These are phyloP conservation scores for Lypha dubia DNA, from an alignment of 2,888 invertebrate genomes.

Conservation along the genomic window DNA sequence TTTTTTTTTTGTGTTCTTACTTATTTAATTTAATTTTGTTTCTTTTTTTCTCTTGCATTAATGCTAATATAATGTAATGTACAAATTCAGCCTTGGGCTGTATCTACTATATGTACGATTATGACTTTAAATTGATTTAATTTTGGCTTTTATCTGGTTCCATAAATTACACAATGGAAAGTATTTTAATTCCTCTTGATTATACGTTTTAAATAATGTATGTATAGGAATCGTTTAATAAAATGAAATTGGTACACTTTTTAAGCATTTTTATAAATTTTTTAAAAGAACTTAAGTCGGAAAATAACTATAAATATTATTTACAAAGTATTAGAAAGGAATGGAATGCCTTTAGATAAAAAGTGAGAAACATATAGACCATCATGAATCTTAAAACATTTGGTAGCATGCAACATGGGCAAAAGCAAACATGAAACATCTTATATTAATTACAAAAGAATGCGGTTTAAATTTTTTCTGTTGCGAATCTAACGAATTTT, in stretches of 20 bases:
- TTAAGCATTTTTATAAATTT: background rate
- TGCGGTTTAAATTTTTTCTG: too few species aligned
- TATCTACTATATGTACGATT: conserved; percentile 55
- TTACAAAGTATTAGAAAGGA: too few species aligned
- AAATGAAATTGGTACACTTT: background rate
- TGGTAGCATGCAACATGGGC: too few species aligned
- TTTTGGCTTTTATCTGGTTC: conserved; percentile 60
- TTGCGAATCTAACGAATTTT: too few species aligned
- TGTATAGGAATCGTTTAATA: background rate
- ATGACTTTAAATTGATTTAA: conserved; percentile 68
- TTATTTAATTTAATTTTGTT: conserved; percentile 34
- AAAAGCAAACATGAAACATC: too few species aligned
- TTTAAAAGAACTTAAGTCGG: too few species aligned
- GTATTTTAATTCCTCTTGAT: conserved; percentile 15
- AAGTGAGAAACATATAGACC: too few species aligned
- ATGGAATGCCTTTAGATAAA: too few species aligned
- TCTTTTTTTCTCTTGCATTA: conserved; percentile 70
- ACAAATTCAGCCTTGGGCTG: conserved; percentile 55
- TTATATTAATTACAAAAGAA: too few species aligned
- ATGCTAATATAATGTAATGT: conserved; percentile 57
- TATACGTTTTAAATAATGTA: conserved; percentile 9
- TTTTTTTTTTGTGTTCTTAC: conserved; percentile 32
- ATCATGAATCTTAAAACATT: too few species aligned
- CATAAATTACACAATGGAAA: conserved; percentile 35
- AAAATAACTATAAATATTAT: too few species aligned